phyloP scores from a whole-genome alignment of 2,888 invertebrate genomes.

The Drosophila atroscutellata region DNA sequence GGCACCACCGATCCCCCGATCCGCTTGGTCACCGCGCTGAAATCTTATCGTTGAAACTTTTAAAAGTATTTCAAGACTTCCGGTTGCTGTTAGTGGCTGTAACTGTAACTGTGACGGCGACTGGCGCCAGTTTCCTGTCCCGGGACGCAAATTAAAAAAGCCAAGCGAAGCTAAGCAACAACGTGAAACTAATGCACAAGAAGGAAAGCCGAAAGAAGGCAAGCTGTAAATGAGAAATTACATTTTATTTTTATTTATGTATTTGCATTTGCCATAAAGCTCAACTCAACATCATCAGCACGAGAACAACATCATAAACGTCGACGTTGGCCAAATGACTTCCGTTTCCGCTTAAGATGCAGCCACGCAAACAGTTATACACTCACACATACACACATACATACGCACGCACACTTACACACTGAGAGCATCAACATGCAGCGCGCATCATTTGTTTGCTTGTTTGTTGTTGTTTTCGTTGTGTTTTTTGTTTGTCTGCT shows the following conservation, averaged over 20 bases:
- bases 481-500: slow-evolving; percentile 12
- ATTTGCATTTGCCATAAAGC: slow-evolving; percentile 75
- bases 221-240: slow-evolving; percentile 71
- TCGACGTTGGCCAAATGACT: slow-evolving; percentile 73
- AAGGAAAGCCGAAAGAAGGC: slow-evolving; percentile 6
- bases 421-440: slow-evolving; percentile 60
- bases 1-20: slow-evolving; percentile 1
- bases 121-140: slow-evolving; percentile 44
- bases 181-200: slow-evolving; percentile 13
- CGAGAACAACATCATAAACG: slow-evolving; percentile 62
- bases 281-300: slow-evolving; percentile 54
- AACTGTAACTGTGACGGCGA: slow-evolving; percentile 34
- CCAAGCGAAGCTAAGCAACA: slow-evolving; percentile 5
- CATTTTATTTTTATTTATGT: slow-evolving; percentile 68
- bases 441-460: slow-evolving; percentile 70
- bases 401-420: slow-evolving; percentile 6
- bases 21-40: background rate
- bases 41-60: slow-evolving; percentile 46
- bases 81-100: slow-evolving; percentile 43
- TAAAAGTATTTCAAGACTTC: slow-evolving; percentile 66
- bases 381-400: slow-evolving; percentile 11
- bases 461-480: slow-evolving; percentile 26
- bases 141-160: slow-evolving; percentile 56
- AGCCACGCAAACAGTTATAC: slow-evolving; percentile 27
- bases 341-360: slow-evolving; percentile 80